phyloP scores from a whole-genome alignment of 2,113 vertebrate genomes.

The Acanthisitta chloris region DNA sequence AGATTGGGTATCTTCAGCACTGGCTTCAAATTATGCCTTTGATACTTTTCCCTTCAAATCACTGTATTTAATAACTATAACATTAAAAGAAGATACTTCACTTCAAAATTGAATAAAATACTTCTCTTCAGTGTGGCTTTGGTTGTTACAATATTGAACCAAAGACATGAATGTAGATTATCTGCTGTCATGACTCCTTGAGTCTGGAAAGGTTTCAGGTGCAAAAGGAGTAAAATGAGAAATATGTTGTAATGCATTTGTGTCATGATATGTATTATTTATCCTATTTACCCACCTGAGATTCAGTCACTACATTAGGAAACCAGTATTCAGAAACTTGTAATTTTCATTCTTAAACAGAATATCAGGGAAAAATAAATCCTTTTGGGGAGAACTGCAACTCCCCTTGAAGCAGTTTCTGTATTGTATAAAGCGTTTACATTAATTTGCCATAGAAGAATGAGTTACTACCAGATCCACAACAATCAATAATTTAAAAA shows the following conservation, averaged over 20 bases:
- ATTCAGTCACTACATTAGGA: not conserved
- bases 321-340: not conserved
- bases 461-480: not conserved
- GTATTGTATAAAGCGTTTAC: not conserved
- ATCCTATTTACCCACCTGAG: not conserved
- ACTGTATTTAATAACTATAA: not conserved
- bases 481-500: not conserved
- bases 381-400: not conserved
- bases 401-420: not conserved
- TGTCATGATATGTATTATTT: not conserved
- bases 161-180: not conserved
- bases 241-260: not conserved
- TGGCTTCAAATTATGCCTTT: not conserved
- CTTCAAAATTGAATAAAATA: not conserved
- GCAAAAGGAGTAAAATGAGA: not conserved
- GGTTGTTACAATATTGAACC: not conserved
- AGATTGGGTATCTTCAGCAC: not conserved
- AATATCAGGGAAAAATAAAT: not conserved
- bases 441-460: not conserved
- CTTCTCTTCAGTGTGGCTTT: not conserved
- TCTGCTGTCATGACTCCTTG: accelerated
- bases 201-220: not conserved
- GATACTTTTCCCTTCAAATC: not conserved
- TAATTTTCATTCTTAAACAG: not conserved
- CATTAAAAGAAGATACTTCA: not conserved